Evolutionary conservation across 2,797 vertebrate species (phyloP), one percentile per base, ranked within the genome.

Genomic region (Alectoris magna): DNA sequence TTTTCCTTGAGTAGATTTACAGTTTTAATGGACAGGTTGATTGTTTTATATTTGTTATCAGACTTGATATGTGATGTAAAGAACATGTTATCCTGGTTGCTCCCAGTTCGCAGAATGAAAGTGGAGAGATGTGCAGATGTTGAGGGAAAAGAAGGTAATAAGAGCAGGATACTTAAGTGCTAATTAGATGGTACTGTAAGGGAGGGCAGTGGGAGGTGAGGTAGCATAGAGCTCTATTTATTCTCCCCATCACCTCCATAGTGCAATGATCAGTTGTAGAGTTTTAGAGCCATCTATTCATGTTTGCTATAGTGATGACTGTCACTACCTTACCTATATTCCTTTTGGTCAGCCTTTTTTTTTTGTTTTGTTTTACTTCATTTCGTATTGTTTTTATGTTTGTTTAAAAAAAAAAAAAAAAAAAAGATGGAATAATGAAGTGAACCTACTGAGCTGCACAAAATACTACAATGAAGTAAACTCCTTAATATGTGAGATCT

Each of bases 241-340:
- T 24, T 6, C 4, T 93, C 8, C 23, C 13, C 13, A n/a, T 63
- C 14, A 26, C 2, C 48, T 2, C 19, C 2, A 10, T 2, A 3
- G 22, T 69, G 55, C 34, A 63, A 55, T 11, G 23, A 76, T 23
- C 38, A 22, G 11, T 24, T 2, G 27, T 34, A 36, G 26, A 6
- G 14, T 4, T 68, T 76, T 41, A 46, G 36, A 93, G 26, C 8
- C 13, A 3, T 38, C 10, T 46, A 69, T 69, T 66, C 38, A 38
- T 4, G 9, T 51, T 2, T 63, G 22, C 43, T 48, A 15, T 34
- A 66, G 79, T 78, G 63, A 60, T 31, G 7, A 3, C 85, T 4
- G 15, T 41, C 26, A 83, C 21, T n/a, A 31, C 15, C 4, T 68
- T 39, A 14, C 39, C 72, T 59, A 5, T 63, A 31, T 76, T 91